phyloP scores from a whole-genome alignment of 2,888 invertebrate genomes.

The Stegophylla sp. region DNA sequence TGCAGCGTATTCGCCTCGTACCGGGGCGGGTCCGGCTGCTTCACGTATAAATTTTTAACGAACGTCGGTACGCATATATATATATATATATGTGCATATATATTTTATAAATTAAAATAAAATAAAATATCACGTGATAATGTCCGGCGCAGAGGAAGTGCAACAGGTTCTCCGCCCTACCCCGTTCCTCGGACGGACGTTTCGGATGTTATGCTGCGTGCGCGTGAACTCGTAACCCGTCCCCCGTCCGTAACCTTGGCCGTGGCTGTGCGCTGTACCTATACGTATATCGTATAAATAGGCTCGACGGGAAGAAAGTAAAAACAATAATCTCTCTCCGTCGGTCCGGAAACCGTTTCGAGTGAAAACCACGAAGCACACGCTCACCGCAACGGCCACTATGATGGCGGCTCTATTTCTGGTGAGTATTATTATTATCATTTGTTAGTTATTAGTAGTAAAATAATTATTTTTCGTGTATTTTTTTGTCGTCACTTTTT shows the following conservation, averaged over 20 bases:
- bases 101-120: no score
- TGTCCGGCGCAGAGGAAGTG: constrained; percentile 6
- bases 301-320: constrained; percentile 47
- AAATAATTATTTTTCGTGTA: no score
- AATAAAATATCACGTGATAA: no score
- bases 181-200: background rate
- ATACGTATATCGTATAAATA: constrained; percentile 42
- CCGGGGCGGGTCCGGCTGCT: background rate
- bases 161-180: constrained; percentile 21
- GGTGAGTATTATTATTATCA: constrained; percentile 13
- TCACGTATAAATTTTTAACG: no score
- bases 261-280: constrained; percentile 30
- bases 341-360: background rate
- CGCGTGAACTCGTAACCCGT: constrained; percentile 28
- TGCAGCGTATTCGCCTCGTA: constrained; percentile 19
- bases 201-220: constrained; percentile 34
- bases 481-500: no score
- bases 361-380: background rate
- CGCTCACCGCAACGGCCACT: background rate
- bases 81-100: background rate
- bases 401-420: background rate
- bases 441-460: no score
- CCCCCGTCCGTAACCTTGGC: no score
- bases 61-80: no score
- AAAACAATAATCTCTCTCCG: constrained; percentile 55